Percentiles rank a stretch among this genome's conserved stretches.
These are phyloP conservation scores for Operophtera brumata DNA, from an alignment of 2,888 invertebrate genomes.

Conservation along the genomic window DNA sequence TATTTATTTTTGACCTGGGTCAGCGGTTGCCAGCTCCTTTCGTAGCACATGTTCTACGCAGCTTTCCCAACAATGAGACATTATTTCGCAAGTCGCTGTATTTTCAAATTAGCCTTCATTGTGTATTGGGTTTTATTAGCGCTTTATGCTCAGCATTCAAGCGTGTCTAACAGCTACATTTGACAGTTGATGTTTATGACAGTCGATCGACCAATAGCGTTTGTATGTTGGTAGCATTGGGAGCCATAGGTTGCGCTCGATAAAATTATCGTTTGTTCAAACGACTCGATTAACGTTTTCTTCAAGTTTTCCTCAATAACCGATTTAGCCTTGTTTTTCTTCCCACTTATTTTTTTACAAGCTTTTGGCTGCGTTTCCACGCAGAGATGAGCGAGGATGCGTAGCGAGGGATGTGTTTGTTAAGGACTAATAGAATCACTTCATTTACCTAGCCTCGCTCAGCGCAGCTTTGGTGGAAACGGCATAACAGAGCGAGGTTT, in stretches of 20 bases:
- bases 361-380: no score
- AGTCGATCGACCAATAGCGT: conserved; percentile 43
- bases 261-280: conserved; percentile 46
- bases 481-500: no score
- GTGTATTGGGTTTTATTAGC: background rate
- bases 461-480: no score
- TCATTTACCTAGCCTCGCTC: no score
- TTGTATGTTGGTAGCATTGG: conserved; percentile 39
- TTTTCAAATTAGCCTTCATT: conserved; percentile 26
- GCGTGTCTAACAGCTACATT: conserved; percentile 38
- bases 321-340: background rate
- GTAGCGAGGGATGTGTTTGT: no score
- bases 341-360: no score
- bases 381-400: no score
- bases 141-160: conserved; percentile 24
- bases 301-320: background rate
- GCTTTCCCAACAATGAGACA: conserved; percentile 21
- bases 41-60: background rate
- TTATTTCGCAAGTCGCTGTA: conserved; percentile 24
- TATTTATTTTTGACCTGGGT: no score
- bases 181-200: conserved; percentile 44
- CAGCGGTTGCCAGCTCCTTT: no score
- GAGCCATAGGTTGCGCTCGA: conserved; percentile 50
- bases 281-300: conserved; percentile 10
- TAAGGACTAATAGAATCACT: no score